phyloP scores from a whole-genome alignment of 1,140 invertebrate genomes.

The Coenobita brevimanus region DNA sequence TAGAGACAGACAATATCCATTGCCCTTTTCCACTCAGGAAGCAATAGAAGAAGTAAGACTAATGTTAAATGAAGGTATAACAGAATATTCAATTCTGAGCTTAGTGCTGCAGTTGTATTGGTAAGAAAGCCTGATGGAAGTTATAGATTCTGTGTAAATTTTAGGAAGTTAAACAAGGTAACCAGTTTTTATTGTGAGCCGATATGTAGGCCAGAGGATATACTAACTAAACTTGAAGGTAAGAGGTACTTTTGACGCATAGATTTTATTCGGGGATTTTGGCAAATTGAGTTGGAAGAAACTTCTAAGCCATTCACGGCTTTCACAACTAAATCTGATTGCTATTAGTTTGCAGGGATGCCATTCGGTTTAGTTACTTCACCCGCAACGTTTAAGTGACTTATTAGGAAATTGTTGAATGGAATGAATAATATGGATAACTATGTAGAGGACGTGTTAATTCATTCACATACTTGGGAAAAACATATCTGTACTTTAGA shows the following conservation, averaged over 20 bases:
- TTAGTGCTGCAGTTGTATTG: not conserved
- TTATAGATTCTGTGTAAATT: slow-evolving; percentile 8
- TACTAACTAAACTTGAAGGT: slow-evolving; percentile 1
- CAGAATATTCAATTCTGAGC: not conserved
- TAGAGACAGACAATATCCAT: not conserved
- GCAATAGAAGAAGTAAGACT: not conserved
- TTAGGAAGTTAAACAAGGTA: slow-evolving; percentile 11
- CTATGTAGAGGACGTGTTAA: not conserved
- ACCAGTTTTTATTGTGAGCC: not conserved
- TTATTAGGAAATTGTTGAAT: not conserved
- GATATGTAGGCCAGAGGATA: not conserved
- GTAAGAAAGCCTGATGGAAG: not conserved
- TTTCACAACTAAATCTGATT: not conserved
- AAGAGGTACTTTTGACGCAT: not conserved
- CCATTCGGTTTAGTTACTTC: slow-evolving; percentile 5
- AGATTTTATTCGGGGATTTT: not conserved
- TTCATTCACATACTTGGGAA: not conserved
- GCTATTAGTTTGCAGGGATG: not conserved
- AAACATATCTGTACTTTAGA: too few relatives aligned
- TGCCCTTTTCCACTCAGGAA: not conserved
- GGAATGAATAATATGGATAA: not conserved
- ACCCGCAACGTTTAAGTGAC: not conserved
- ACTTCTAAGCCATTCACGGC: slow-evolving; percentile 1
- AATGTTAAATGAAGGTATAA: slow-evolving; percentile 7
- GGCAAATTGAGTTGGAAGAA: not conserved